Base-by-base conservation (phyloP, 2,113 vertebrate species). In the Leuciscus idus region DNA sequence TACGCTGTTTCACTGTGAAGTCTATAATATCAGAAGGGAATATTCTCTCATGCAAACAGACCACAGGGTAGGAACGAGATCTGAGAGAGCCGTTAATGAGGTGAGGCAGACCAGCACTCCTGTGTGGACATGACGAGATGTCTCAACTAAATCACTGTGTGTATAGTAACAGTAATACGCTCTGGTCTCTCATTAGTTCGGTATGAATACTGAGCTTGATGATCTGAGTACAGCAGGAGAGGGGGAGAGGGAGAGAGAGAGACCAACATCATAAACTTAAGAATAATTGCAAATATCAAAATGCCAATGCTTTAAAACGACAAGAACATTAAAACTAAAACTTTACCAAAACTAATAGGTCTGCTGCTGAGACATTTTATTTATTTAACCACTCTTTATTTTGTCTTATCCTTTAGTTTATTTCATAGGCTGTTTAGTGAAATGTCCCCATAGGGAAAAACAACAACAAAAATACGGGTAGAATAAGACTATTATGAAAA, bases 51-150 rank as follows among this genome's bases (percentile, higher is more conserved):
- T 19, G 77, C 76, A 68, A 79, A 70, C 48, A 55, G 61, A 68
- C 62, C 76, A 73, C 64, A 76, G 48, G 66, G 66, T 12, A 85
- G 75, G 33, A 23, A 68, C 46, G 48, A 79, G 84, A 85, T 85
- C 61, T 57, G 62, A 85, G 84, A 19, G 76, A 80, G 64, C 43
- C 17, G 48, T 28, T 86, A 81, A 81, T 86, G 52, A 81, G 64
- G 48, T 72, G 59, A 86, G 76, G 52, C 64, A 57, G 76, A 55
- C 11, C 64, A 66, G 46, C 80, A 82, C 62, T 80, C 50, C n/a
- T 85, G 52, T 28, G 52, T 12, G 52, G 68, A 64, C 77, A 86
- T 81, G 46, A 70, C 13, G 30, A 80, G 33, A 70, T 11, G 36
- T 81, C 33, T 73, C 77, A 73, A 70, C 64, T 72, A 68, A 73